Evolutionary conservation across 1,140 invertebrate species (phyloP).

Genomic region (Paraescarpia echinospica): DNA sequence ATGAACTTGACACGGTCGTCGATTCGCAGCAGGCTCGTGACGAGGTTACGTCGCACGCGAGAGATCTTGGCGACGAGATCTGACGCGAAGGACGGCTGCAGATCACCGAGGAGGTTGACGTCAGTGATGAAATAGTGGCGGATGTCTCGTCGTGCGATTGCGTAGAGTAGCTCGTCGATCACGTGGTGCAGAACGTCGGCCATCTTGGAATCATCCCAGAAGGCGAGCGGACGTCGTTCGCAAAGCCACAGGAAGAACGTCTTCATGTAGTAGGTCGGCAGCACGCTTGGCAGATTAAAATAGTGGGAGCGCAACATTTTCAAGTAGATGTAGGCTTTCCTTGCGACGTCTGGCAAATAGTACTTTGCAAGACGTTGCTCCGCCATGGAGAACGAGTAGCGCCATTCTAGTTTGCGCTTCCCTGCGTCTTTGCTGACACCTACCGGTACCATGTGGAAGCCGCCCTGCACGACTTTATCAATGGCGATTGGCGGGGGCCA

Average conservation of each 20-base stretch:
- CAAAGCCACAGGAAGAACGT: background rate
- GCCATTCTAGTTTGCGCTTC: background rate
- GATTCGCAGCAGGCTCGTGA: background rate
- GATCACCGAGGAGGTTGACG: background rate
- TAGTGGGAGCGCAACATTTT: background rate
- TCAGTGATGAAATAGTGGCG: background rate
- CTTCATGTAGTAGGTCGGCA: background rate
- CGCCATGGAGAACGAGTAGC: background rate
- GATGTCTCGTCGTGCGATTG: background rate
- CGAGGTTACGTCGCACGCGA: background rate
- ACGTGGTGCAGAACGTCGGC: background rate
- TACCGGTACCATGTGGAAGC: background rate
- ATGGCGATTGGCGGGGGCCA: background rate
- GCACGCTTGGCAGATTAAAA: background rate
- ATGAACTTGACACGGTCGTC: background rate
- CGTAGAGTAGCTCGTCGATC: background rate
- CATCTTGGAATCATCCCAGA: background rate
- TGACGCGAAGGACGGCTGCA: background rate
- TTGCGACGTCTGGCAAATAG: background rate
- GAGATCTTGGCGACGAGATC: background rate
- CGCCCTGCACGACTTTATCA: background rate
- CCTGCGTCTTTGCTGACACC: background rate
- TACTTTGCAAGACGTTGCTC: background rate
- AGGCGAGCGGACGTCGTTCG: background rate
- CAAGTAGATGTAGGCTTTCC: background rate